Conservation (phyloP, 2,888 invertebrate genomes). For the Drosophila parthenogenetica region DNA sequence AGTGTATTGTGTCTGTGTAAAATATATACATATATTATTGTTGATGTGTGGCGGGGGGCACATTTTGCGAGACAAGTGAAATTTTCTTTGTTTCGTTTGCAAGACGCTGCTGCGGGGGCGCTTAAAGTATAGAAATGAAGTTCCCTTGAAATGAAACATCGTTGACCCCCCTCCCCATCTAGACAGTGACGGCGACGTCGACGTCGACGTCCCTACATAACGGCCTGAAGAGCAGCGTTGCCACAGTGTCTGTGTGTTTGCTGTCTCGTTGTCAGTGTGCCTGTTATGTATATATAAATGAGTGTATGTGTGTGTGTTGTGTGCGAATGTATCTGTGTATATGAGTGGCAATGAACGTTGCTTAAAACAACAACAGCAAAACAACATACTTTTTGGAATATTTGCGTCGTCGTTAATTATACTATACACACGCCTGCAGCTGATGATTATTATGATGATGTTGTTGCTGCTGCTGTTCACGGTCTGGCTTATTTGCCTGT, state of each 20-base stretch:
- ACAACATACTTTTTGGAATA: conserved; percentile 55
- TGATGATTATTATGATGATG: conserved; percentile 30
- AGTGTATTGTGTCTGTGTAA: conserved; percentile 16
- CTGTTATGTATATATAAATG: conserved; percentile 13
- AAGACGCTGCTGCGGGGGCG: conserved; percentile 45
- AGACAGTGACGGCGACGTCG: conserved; percentile 15
- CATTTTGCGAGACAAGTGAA: conserved; percentile 67
- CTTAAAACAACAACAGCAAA: conserved; percentile 47
- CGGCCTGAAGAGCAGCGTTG: conserved; percentile 42
- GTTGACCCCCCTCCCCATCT: conserved; percentile 23
- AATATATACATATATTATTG: conserved; percentile 21
- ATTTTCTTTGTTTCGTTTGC: conserved; percentile 72
- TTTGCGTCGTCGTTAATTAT: conserved; percentile 58
- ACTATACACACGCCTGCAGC: conserved; percentile 35
- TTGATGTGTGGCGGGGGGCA: conserved; percentile 35
- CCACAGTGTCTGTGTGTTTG: conserved; percentile 28
- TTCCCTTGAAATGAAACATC: conserved; percentile 67
- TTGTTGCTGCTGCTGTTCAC: conserved; percentile 26
- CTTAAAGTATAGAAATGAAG: conserved; percentile 63
- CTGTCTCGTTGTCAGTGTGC: conserved; percentile 25
- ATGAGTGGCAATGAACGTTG: conserved; percentile 59
- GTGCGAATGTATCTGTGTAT: conserved; percentile 11
- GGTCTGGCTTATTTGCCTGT: conserved; percentile 26
- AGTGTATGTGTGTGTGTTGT: conserved; percentile 13
- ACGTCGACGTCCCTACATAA: conserved; percentile 46